These are phyloP conservation scores for Clepsis dumicolana DNA, from an alignment of 2,888 invertebrate genomes.

Conservation along the genomic window DNA sequence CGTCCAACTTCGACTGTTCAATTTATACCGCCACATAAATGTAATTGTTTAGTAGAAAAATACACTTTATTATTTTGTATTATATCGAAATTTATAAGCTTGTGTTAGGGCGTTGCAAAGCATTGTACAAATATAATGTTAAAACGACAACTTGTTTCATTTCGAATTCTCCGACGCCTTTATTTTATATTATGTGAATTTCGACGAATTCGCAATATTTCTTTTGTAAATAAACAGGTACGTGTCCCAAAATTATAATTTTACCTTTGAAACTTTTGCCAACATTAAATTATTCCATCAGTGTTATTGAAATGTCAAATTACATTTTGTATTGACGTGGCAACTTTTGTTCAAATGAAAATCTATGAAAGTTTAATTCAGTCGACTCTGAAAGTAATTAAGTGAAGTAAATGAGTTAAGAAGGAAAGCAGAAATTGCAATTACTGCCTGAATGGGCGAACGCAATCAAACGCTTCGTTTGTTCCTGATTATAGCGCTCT, in stretches of 20 bases:
- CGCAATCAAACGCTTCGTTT: slow-evolving; percentile 36
- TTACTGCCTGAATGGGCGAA: slow-evolving; percentile 41
- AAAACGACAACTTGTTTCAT: slow-evolving; percentile 31
- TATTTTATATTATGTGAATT: background rate
- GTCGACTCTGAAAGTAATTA: slow-evolving; percentile 33
- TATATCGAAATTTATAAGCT: slow-evolving; percentile 30
- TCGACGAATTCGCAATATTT: background rate
- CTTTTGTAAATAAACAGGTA: background rate
- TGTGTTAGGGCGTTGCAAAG: slow-evolving; percentile 39
- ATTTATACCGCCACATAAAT: slow-evolving; percentile 34
- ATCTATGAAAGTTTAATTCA: slow-evolving; percentile 27
- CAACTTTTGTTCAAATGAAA: slow-evolving; percentile 23
- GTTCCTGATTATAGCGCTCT: slow-evolving; percentile 25
- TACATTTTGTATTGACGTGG: slow-evolving; percentile 10
- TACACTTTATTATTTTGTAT: slow-evolving; percentile 39
- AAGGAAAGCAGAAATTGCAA: slow-evolving; percentile 39
- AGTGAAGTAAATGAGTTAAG: slow-evolving; percentile 35
- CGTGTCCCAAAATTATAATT: background rate
- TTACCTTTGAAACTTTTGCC: background rate
- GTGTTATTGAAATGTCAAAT: slow-evolving; percentile 19
- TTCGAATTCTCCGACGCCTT: background rate
- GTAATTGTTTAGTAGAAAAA: slow-evolving; percentile 27
- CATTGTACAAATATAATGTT: slow-evolving; percentile 43
- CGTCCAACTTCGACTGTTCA: slow-evolving; percentile 41
- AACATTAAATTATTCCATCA: background rate